A percentile compares a stretch with the other conserved stretches of the same genome.
Conservation (phyloP, 2,113 vertebrate genomes). For the Ifrita kowaldi region DNA sequence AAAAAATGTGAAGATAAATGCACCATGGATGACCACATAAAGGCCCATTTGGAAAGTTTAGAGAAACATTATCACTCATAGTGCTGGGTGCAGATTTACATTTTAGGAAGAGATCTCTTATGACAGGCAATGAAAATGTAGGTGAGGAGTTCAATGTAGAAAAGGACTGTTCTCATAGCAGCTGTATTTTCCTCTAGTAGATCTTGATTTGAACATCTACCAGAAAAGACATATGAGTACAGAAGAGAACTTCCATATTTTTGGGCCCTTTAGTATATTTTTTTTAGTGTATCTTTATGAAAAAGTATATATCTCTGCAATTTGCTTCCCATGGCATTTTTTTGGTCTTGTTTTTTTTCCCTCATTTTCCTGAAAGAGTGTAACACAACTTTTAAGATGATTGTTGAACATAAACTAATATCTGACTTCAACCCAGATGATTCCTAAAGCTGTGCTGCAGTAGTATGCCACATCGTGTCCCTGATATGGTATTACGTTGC, state of each 20-base stretch:
- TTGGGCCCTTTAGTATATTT: not conserved
- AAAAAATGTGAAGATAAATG: not conserved
- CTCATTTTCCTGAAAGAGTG: not conserved
- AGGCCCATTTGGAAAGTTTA: not conserved
- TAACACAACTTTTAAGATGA: not conserved
- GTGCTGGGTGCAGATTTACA: not conserved
- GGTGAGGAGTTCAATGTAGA: not conserved
- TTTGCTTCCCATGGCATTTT: not conserved
- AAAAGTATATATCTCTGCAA: not conserved
- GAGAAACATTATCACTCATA: not conserved
- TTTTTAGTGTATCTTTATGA: not conserved
- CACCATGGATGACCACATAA: not conserved
- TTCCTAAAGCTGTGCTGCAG: not conserved
- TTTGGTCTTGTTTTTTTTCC: not conserved
- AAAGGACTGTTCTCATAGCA: not conserved
- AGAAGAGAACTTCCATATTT: not conserved
- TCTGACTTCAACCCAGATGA: not conserved
- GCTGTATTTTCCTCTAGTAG: not conserved
- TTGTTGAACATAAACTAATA: not conserved
- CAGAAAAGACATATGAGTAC: not conserved
- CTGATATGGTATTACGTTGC: not conserved
- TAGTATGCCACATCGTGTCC: not conserved
- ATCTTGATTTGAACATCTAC: not conserved
- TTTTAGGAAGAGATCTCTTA: not conserved
- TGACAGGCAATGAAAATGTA: not conserved